Evolutionary conservation across 2,888 invertebrate species (phyloP).

Genomic region (Lasioglossum figueresi): DNA sequence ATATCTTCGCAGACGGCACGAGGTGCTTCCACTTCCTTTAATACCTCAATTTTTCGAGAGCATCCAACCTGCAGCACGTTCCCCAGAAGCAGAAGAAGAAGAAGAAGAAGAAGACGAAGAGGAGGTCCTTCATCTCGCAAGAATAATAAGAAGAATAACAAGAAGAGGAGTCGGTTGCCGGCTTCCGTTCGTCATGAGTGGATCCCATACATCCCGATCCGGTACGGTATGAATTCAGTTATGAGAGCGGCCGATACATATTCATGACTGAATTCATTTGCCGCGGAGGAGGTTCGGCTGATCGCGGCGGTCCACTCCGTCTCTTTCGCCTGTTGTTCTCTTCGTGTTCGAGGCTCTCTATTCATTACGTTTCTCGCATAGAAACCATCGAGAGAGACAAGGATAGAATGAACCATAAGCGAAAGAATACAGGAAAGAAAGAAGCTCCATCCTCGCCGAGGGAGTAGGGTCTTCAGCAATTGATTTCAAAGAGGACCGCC

Average conservation of each 20-base stretch:
- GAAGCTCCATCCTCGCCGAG: slow-evolving; percentile 18
- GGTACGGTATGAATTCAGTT: slow-evolving; percentile 76
- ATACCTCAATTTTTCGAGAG: not conserved
- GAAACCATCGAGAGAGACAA: slow-evolving; percentile 19
- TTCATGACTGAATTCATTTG: slow-evolving; percentile 80
- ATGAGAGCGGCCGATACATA: slow-evolving; percentile 78
- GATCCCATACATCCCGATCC: slow-evolving; percentile 56
- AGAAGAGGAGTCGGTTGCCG: slow-evolving; percentile 38
- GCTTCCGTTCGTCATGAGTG: slow-evolving; percentile 67
- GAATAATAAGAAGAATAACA: not conserved
- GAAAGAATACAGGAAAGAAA: slow-evolving; percentile 9
- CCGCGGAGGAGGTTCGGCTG: slow-evolving; percentile 75
- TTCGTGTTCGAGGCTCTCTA: slow-evolving; percentile 36
- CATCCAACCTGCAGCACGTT: not conserved
- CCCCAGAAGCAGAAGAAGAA: not conserved
- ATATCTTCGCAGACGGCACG: not conserved
- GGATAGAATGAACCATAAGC: not conserved
- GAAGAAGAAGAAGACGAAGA: not conserved
- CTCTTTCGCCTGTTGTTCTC: slow-evolving; percentile 46
- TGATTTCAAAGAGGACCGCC: slow-evolving; percentile 65
- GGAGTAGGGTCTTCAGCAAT: slow-evolving; percentile 58
- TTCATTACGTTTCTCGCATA: slow-evolving; percentile 59
- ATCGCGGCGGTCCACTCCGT: slow-evolving; percentile 68
- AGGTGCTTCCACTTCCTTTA: not conserved
- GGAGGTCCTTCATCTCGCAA: not conserved